Conservation (phyloP, 2,888 invertebrate species). For the Torymus aiolomorphi region DNA sequence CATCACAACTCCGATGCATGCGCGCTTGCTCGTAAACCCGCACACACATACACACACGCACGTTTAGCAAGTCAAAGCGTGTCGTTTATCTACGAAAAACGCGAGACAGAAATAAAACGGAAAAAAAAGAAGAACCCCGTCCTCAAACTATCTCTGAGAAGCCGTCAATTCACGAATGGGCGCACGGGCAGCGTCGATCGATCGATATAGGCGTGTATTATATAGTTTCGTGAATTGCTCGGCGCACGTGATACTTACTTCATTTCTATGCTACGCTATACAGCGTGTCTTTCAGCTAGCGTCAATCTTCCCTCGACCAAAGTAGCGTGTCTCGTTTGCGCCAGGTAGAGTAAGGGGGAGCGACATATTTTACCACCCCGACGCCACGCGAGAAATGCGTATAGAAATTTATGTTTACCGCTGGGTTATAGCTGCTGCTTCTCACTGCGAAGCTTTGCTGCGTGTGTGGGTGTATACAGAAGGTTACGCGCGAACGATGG, state of each 20-base stretch:
- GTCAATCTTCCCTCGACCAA: conserved; percentile 1
- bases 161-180: neutral
- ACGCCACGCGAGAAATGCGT: neutral
- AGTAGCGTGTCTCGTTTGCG: no score
- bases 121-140: no score
- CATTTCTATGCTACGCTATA: neutral
- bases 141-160: no score
- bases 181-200: neutral
- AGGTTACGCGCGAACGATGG: neutral
- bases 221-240: neutral
- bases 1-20: neutral
- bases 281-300: conserved; percentile 17
- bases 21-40: neutral
- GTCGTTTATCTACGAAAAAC: neutral
- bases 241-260: neutral
- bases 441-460: no score
- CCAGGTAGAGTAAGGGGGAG: no score
- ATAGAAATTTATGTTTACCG: conserved; percentile 43
- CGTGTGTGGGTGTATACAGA: no score
- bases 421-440: no score
- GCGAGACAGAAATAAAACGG: neutral
- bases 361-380: conserved; percentile 15
- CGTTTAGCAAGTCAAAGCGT: conserved; percentile 31
- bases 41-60: neutral
- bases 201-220: neutral